These are phyloP conservation scores for Enteromius trimaculatus DNA, from an alignment of 2,797 vertebrate genomes.

Conservation along the genomic window DNA sequence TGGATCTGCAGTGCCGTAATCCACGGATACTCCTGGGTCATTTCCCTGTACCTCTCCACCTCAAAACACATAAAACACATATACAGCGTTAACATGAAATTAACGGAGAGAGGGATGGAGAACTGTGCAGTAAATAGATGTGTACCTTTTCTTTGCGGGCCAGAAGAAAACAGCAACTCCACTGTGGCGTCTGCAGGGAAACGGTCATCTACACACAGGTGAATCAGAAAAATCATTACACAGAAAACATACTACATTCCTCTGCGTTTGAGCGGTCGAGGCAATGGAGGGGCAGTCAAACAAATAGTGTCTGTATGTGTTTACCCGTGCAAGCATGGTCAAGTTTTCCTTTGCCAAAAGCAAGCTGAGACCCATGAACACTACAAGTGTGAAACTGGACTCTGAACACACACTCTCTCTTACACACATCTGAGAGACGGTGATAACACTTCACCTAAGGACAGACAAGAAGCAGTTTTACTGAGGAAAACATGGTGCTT, in stretches of 20 bases:
- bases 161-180: conserved; percentile 87
- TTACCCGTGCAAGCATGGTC: conserved; percentile 87
- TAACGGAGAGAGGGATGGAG: neutral
- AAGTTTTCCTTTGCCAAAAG: conserved; percentile 89
- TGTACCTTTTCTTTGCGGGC: conserved; percentile 87
- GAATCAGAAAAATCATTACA: conserved; percentile 3
- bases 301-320: neutral
- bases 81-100: conserved; percentile 10
- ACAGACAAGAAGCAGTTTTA: neutral
- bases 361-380: conserved; percentile 86
- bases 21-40: conserved; percentile 78
- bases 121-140: conserved; percentile 36
- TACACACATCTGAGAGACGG: conserved; percentile 74
- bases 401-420: conserved; percentile 87
- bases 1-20: conserved; percentile 83
- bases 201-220: conserved; percentile 80
- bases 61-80: conserved; percentile 55
- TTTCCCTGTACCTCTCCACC: conserved; percentile 78
- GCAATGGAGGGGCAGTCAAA: neutral
- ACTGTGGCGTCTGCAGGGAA: conserved; percentile 88
- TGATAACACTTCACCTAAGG: conserved; percentile 91
- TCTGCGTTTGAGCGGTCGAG: neutral
- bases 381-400: conserved; percentile 94
- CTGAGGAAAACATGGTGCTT: neutral
- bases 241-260: neutral